Evolutionary conservation across 2,797 vertebrate species (phyloP).

Genomic region (Macrochelys suwanniensis): DNA sequence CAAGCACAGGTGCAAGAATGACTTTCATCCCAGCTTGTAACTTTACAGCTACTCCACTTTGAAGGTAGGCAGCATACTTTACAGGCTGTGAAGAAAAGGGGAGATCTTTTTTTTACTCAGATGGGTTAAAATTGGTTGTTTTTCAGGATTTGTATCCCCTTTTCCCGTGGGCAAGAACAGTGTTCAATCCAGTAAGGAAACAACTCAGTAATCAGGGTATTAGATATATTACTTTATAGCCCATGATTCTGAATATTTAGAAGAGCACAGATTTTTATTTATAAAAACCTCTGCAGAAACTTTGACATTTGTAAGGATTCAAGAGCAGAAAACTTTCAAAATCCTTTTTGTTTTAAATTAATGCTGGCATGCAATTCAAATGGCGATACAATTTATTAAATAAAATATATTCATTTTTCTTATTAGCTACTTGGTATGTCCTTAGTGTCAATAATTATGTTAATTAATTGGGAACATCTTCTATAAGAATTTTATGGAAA

Average conservation of each 20-base stretch:
- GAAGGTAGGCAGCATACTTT: not conserved
- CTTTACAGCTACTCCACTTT: not conserved
- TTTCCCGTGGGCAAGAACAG: fast-evolving
- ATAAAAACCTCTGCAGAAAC: not conserved
- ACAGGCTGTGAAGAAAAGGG: not conserved
- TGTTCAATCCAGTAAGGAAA: not conserved
- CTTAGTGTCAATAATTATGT: not conserved
- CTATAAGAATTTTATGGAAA: slow-evolving; percentile 22
- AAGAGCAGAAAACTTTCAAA: not conserved
- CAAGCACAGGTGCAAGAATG: not conserved
- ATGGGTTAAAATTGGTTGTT: not conserved
- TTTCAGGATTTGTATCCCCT: not conserved
- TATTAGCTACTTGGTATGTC: slow-evolving; percentile 24
- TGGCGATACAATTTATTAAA: slow-evolving; percentile 1
- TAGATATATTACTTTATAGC: not conserved
- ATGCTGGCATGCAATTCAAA: not conserved
- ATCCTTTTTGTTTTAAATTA: slow-evolving; percentile 10
- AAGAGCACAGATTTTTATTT: not conserved
- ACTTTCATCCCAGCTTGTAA: not conserved
- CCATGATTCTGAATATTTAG: not conserved
- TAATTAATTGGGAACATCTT: slow-evolving; percentile 30
- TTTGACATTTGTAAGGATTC: not conserved
- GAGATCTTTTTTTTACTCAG: not conserved
- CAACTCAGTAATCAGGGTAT: not conserved
- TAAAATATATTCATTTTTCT: slow-evolving; percentile 13